Base-by-base conservation (phyloP, 2,888 invertebrate genomes). In the Synanthedon tipuliformis region DNA sequence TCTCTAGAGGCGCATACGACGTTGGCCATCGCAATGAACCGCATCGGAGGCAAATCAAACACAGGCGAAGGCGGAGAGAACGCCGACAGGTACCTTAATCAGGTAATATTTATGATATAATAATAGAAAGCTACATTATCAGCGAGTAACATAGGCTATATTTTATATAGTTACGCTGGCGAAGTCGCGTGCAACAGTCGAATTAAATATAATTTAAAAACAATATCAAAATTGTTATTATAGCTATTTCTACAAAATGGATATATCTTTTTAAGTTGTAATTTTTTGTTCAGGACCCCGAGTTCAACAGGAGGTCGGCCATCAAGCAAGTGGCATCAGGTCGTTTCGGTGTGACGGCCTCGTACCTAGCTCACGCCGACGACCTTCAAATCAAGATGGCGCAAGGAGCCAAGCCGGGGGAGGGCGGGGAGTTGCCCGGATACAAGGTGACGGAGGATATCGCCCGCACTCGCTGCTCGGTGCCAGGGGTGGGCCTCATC, bases 331-430 rank as follows among this genome's bases (percentile, higher is more conserved):
- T 99, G 13, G 99, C 99, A 7, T 98, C 98, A 7, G 99, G 99
- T 7, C 91, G 99, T 51, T 99, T 99, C 84, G 99, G 99, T 8
- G 99, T 99, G 3, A 99, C 98, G 0, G 97, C 98, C 12, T 94
- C 97, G 0, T 99, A 99, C 77, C 83, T 99, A 61, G 97, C 98
- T 8, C 96, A 99, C 83, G 96, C 99, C 0, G 99, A 99, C 80
- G 99, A 99, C 78, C 79, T 99, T 61, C 99, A 99, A 86, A 99
- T 99, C 73, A 99, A 99, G 88, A 99, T 99, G 99, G 99, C 99
- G 7, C 97, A 99, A 85, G 98, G 99, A 2, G 99, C 99, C 53
- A 99, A 99, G 78, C 99, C 99, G 0, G 99, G 99, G 0, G 99
- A 99, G 84, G 99, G 99, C 18, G 99, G 99, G 2, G 99, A 99